Evolutionary conservation across 2,113 vertebrate genomes (phyloP).

Genomic region (Potamarius usumacintae): DNA sequence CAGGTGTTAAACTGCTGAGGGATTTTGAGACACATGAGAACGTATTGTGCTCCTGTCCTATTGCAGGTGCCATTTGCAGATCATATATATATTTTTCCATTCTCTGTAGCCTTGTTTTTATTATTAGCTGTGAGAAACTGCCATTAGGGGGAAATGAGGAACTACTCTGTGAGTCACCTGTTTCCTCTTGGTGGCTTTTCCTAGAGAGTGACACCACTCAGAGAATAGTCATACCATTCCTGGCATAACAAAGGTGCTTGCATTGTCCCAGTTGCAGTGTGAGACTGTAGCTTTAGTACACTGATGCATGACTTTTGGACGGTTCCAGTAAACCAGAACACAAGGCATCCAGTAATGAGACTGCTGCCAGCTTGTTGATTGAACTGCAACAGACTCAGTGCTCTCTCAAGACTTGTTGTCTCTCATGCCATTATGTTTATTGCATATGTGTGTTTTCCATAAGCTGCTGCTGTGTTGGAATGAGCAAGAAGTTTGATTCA

Average conservation of each 20-base stretch:
- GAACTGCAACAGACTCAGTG: neutral
- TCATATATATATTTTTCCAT: slow-evolving; percentile 1
- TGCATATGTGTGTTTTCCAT: neutral
- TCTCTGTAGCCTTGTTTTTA: slow-evolving; percentile 11
- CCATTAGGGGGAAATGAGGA: neutral
- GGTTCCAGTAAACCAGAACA: neutral
- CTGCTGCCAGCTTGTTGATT: neutral
- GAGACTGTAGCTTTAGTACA: neutral
- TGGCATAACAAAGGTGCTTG: neutral
- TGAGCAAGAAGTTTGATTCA: neutral
- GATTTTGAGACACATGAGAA: neutral
- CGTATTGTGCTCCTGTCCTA: slow-evolving; percentile 33
- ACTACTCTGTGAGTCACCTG: slow-evolving; percentile 12
- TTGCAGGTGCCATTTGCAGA: slow-evolving; percentile 43
- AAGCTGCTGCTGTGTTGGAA: neutral
- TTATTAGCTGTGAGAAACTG: neutral
- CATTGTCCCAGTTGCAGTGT: neutral
- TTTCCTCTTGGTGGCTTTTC: slow-evolving; percentile 31
- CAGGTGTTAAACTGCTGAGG: slow-evolving; percentile 20
- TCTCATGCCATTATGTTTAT: neutral
- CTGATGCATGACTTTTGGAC: neutral
- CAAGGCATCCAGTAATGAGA: neutral
- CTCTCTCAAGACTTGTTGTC: neutral
- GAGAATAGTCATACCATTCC: neutral
- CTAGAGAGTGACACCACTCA: slow-evolving; percentile 21